Evolutionary conservation across 2,797 vertebrate species (phyloP), one percentile per base, ranked within the genome.

Genomic region (Epinephelus coioides): DNA sequence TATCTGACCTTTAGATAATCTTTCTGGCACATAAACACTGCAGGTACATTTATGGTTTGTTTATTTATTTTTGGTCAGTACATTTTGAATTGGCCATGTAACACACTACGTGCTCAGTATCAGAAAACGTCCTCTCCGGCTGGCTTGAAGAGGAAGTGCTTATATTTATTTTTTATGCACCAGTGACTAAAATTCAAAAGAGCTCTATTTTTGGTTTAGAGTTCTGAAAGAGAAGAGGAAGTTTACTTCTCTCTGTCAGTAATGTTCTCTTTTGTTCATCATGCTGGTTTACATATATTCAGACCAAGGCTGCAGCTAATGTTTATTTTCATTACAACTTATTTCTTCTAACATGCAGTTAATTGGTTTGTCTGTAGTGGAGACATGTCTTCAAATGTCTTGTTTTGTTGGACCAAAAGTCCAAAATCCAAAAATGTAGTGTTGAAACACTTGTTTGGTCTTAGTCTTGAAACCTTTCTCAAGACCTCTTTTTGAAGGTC

Each of bases 141-240:
- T 76, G 34, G 4, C 44, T 69, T 50, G 2, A 65, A 76, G 6
- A 76, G 69, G 49, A 78, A 65, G 65, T 63, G 47, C 10, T 60
- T 64, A 5, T 51, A 34, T 59, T 23, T 14, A 8, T 69, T 44
- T 64, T 4, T 72, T 12, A 7, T 34, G 13, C 27, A 43, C 0
- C 49, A 18, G 23, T 51, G 14, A 40, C 44, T 13, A n/a, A 67
- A 57, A 68, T 79, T 73, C 43, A 62, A 67, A 13, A 30, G 12
- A 21, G 1, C 3, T 44, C 19, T 60, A 40, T 44, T 69, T 54
- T 17, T 9, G 17, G 10, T 57, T 73, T 8, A n/a, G 5, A 19
- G 62, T 5, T 56, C 2, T 10, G n/a, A 6, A 49, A 76, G 49
- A 57, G 7, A 78, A 47, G 55, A 47, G 50, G 54, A 78, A 47